Percentiles rank a stretch among this genome's conserved stretches.
Conservation (phyloP, 2,888 invertebrate genomes). For the Troides oblongomaculatus region DNA sequence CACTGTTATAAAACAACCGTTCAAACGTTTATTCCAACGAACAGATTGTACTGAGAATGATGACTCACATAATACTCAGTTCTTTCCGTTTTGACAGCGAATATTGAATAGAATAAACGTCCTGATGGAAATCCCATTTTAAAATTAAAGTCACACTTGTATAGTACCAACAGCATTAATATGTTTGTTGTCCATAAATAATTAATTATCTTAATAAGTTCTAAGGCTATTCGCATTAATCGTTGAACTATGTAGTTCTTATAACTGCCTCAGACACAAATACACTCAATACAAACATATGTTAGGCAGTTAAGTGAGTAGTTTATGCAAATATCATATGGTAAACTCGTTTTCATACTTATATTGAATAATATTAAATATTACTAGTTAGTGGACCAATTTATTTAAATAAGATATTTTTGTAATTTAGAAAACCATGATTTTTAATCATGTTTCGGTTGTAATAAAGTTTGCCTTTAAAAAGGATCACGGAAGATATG, state of each 20-base stretch:
- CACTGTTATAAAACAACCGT: neutral
- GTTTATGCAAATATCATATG: conserved; percentile 1
- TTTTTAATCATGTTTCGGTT: too few relatives aligned
- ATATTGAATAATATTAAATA: neutral
- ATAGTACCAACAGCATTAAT: neutral
- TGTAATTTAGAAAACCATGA: neutral
- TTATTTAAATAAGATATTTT: neutral
- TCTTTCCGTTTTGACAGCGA: neutral
- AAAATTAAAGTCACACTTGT: neutral
- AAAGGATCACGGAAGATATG: too few relatives aligned
- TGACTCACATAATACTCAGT: conserved; percentile 1
- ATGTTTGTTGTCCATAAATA: neutral
- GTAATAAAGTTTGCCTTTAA: too few relatives aligned
- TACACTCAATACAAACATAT: neutral
- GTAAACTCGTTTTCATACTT: neutral
- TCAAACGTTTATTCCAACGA: neutral
- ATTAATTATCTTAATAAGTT: neutral
- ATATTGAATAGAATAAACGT: neutral
- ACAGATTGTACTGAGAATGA: neutral
- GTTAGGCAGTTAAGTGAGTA: neutral
- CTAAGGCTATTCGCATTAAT: neutral
- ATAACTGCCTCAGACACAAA: neutral
- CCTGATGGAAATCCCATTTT: neutral
- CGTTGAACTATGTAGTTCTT: neutral
- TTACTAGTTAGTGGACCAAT: neutral